Percentiles rank a stretch among this genome's conserved stretches.
Evolutionary conservation across 2,113 vertebrate species (phyloP).

Genomic region (Anolis carolinensis): DNA sequence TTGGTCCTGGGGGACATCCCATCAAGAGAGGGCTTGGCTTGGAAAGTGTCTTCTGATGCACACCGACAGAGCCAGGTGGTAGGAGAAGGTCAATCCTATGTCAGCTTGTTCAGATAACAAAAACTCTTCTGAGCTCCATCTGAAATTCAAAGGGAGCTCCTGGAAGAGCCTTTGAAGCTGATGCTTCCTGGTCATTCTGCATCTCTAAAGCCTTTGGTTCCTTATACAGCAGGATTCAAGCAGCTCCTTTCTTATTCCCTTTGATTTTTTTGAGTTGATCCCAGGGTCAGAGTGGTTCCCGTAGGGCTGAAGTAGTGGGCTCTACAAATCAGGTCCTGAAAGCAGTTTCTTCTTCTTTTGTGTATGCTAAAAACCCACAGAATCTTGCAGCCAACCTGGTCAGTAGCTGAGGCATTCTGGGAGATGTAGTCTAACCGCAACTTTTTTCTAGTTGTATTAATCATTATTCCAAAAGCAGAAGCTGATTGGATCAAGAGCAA

Average conservation of each 20-base stretch:
- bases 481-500: no score
- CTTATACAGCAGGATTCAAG: not conserved
- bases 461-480: no score
- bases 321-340: not conserved
- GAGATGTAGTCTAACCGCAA: not conserved
- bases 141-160: conserved; percentile 57
- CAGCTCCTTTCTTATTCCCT: not conserved
- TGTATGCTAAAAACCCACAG: not conserved
- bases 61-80: not conserved
- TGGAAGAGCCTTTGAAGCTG: conserved; percentile 23
- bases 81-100: conserved; percentile 6
- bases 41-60: not conserved
- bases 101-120: conserved; percentile 28
- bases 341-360: no score
- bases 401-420: not conserved
- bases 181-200: conserved; percentile 16
- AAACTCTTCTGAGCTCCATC: conserved; percentile 38
- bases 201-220: conserved; percentile 27
- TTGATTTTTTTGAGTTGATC: not conserved
- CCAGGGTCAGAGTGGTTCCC: not conserved
- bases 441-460: no score
- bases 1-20: not conserved
- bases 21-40: not conserved
- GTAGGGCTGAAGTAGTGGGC: not conserved
- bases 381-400: not conserved